Base-by-base conservation (phyloP, 2,113 vertebrate species). In the Melanerpes formicivorus region DNA sequence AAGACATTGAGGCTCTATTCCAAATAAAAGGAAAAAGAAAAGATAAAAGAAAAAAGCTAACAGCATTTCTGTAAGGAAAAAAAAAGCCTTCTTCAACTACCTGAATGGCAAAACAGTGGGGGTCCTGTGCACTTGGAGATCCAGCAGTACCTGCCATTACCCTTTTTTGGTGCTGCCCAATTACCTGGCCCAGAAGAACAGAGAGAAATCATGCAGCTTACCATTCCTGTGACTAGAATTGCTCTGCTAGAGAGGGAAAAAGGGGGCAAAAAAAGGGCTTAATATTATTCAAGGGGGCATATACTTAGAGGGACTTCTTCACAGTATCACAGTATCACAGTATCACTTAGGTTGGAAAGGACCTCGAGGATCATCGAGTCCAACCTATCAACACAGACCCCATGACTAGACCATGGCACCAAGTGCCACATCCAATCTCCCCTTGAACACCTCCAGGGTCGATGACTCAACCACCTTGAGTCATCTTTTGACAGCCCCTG, bases 191-290 rank as follows among this genome's bases (percentile, higher is more conserved):
- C 60, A 14, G 6, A 10, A 34, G 29, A 76, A 70, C 0, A 34
- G 15, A 59, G 17, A 89, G 26, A 85, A 90, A 18, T 29, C 13
- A 10, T 12, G 59, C 4, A 50, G 32, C 10, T 14, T 18, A 11
- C 0, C 0, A 63, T 42, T 5, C 3, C 29, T 44, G 30, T 56
- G 30, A 63, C 10, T 26, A 50, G 15, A 87, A 80, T 2, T 64
- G 29, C 8, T 75, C 37, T 83, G 17, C 22, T 56, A 19, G 25
- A 40, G 9, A 11, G 8, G 9, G 3, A 8, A 67, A 42, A 65
- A 27, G 11, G 6, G 13, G 25, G 1, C 7, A 13, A 30, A 62
- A 80, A 26, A 67, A 60, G 69, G 29, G 17, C 10, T 50, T 12
- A 0, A 3, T 18, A 11, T 54, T 54, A 40, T 44, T 64, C 58